Base-by-base conservation (phyloP, 2,888 invertebrate genomes). In the Ophraella communa region DNA sequence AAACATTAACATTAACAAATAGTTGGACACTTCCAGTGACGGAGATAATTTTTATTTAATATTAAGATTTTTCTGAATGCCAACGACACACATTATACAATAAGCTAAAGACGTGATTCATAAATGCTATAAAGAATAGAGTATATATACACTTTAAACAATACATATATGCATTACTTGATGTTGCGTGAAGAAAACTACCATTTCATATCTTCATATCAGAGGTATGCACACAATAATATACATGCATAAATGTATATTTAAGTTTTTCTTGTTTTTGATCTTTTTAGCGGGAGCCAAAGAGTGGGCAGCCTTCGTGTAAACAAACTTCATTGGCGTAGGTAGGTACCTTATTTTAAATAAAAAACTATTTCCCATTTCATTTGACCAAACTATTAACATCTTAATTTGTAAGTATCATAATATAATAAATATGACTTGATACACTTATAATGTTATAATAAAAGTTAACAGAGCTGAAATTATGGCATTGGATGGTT, bases 141-240 rank as follows among this genome's bases (percentile, higher is more conserved):
- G 53, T 18, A 42, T 18, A 44, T 11, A 44, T 65, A 53, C 44
- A 53, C 51, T 52, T 67, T 60, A 64, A 63, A 67, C 72, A 73
- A 61, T 42, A n/a, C n/a, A 53, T 75, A 74, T 74, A 35, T 35
- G 73, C 73, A 74, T 64, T 61, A 71, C 62, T 67, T 73, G 72
- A 72, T 73, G 73, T 73, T 73, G 72, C 74, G 73, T 74, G 74
- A 73, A 74, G 71, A 67, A 59, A 71, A 69, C 72, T 67, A 58
- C 57, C 64, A 66, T 68, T 62, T 66, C 59, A 44, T 44, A 20
- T 65, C 67, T 70, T 66, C 66, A 70, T 68, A 72, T 71, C 69
- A 17, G 42, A 35, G 10, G 54, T 54, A 55, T 44, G 35, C 35
- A 55, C n/a, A n/a, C 55, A 55, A 55, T 44, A 44, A 44, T 70